Conservation (phyloP, 1,140 invertebrate genomes). For the Microplitis mediator region DNA sequence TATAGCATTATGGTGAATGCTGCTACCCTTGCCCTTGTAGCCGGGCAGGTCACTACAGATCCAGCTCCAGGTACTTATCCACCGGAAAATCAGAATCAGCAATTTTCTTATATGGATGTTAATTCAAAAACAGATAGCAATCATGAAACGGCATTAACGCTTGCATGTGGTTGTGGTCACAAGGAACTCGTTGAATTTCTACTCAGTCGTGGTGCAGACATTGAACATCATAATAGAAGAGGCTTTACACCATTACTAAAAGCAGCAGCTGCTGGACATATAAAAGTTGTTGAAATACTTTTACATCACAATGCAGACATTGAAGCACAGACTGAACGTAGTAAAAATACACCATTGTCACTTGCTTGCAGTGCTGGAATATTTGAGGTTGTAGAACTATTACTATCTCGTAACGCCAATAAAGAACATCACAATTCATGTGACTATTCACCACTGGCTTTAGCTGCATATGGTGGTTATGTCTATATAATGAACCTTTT, state of each 20-base stretch:
- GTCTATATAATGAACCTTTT: slow-evolving; percentile 98
- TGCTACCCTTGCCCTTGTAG: slow-evolving; percentile 45
- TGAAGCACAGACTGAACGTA: slow-evolving; percentile 97
- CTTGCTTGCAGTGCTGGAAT: slow-evolving; percentile 96
- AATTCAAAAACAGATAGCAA: slow-evolving; percentile 97
- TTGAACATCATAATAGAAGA: slow-evolving; percentile 98
- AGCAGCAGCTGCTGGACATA: slow-evolving; percentile 95
- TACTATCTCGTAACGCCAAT: slow-evolving; percentile 87
- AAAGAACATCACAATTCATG: slow-evolving; percentile 99
- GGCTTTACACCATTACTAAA: slow-evolving; percentile 97
- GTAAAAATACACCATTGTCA: slow-evolving; percentile 97
- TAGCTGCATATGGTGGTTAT: slow-evolving; percentile 97
- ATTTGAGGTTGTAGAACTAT: slow-evolving; percentile 95
- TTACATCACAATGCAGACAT: slow-evolving; percentile 92
- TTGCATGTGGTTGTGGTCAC: slow-evolving; percentile 96
- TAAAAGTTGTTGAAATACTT: slow-evolving; percentile 92
- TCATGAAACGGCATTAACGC: slow-evolving; percentile 96
- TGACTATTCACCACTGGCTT: slow-evolving; percentile 96
- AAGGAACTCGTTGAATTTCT: slow-evolving; percentile 93
- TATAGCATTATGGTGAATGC: slow-evolving; percentile 75
- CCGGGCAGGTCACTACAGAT: slow-evolving; percentile 9
- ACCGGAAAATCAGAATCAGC: slow-evolving; percentile 52
- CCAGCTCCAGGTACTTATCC: slow-evolving; percentile 40
- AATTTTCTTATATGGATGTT: slow-evolving; percentile 80
- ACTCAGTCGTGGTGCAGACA: slow-evolving; percentile 87